A percentile compares a stretch with the other conserved stretches of the same genome.
phyloP scores from a whole-genome alignment of 2,113 vertebrate species.

The Hirundichthys speculiger region DNA sequence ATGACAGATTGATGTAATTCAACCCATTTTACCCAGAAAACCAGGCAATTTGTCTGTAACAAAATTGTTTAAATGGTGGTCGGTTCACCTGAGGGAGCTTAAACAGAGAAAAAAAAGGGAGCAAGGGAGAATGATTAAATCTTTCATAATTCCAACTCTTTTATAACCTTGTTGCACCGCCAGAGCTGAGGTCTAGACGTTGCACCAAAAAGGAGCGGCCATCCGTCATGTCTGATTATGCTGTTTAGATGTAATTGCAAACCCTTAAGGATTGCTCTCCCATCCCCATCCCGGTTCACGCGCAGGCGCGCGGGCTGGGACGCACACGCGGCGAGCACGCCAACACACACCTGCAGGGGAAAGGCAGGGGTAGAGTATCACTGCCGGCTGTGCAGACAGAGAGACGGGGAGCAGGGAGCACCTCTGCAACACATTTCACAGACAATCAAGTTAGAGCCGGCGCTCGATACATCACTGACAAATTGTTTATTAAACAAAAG shows the following conservation, averaged over 20 bases:
- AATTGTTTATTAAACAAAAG: slow-evolving; percentile 83
- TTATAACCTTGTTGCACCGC: slow-evolving; percentile 66
- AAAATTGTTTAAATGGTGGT: slow-evolving; percentile 10
- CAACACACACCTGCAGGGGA: slow-evolving; percentile 46
- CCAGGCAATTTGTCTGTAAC: background rate
- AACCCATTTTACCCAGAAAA: too few species aligned
- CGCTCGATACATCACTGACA: slow-evolving; percentile 80
- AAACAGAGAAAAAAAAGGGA: slow-evolving; percentile 14
- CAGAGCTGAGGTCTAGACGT: slow-evolving; percentile 58
- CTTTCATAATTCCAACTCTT: slow-evolving; percentile 59
- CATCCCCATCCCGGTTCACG: slow-evolving; percentile 32
- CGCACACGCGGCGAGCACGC: background rate
- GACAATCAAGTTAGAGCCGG: slow-evolving; percentile 76
- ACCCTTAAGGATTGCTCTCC: slow-evolving; percentile 61
- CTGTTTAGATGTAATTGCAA: slow-evolving; percentile 77
- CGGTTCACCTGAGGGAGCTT: slow-evolving; percentile 35
- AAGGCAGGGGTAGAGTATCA: slow-evolving; percentile 31
- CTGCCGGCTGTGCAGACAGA: slow-evolving; percentile 28
- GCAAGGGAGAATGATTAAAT: slow-evolving; percentile 61
- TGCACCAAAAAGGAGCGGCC: slow-evolving; percentile 47
- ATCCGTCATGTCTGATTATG: slow-evolving; percentile 76
- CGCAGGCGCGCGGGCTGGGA: background rate
- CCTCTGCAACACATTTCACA: slow-evolving; percentile 59
- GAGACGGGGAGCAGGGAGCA: slow-evolving; percentile 41
- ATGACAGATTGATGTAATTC: slow-evolving; percentile 15